These are phyloP conservation scores for Nymphalis c-album DNA, from an alignment of 2,888 invertebrate species.

Conservation along the genomic window DNA sequence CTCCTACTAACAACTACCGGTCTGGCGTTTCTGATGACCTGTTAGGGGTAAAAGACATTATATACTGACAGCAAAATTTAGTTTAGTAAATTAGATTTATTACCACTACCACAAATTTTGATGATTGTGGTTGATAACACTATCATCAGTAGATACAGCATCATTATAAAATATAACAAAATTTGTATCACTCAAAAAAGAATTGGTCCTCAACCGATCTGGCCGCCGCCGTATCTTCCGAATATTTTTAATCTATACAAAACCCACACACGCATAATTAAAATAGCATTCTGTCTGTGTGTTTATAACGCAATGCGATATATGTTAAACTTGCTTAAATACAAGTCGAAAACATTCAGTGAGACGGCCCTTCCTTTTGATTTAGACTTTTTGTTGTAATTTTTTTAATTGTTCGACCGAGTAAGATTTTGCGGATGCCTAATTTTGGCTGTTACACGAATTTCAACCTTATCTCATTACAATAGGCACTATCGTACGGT, in stretches of 20 bases:
- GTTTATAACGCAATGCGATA: constrained; percentile 53
- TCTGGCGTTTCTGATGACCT: too few species aligned
- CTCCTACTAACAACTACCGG: too few species aligned
- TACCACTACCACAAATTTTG: too few species aligned
- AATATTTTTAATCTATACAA: constrained; percentile 27
- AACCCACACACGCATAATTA: constrained; percentile 40
- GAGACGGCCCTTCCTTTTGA: constrained; percentile 34
- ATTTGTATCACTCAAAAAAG: not conserved
- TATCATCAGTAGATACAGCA: too few species aligned
- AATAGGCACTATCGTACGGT: constrained; percentile 8
- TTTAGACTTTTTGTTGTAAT: constrained; percentile 40
- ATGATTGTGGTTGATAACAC: too few species aligned
- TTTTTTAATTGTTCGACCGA: constrained; percentile 53
- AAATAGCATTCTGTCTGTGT: constrained; percentile 45
- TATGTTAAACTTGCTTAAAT: constrained; percentile 58
- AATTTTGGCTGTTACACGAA: constrained; percentile 5
- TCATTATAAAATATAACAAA: too few species aligned
- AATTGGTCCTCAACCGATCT: too few species aligned
- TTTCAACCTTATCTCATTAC: not conserved
- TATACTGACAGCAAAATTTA: too few species aligned
- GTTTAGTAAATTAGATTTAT: too few species aligned
- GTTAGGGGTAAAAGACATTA: too few species aligned
- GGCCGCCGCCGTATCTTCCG: constrained; percentile 3
- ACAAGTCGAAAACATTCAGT: constrained; percentile 48
- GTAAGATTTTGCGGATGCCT: constrained; percentile 44